Percentiles rank a stretch among this genome's conserved stretches.
Conservation (phyloP, 2,888 invertebrate species). For the Plebejus melissa region DNA sequence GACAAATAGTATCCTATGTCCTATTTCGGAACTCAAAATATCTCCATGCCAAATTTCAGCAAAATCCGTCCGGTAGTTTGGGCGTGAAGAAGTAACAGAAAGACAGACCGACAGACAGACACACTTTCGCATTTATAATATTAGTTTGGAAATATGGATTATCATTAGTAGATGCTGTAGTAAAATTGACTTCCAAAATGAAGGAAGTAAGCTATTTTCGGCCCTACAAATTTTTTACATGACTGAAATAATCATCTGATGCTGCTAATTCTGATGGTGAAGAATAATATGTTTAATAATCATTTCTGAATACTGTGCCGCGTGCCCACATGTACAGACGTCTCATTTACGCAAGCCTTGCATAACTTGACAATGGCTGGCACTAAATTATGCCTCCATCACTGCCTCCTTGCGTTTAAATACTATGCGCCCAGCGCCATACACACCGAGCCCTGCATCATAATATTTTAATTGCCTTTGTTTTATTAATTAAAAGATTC, state of each 20-base stretch:
- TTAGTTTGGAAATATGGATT: no score
- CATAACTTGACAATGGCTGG: constrained; percentile 4
- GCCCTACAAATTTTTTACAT: not conserved
- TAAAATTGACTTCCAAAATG: not conserved
- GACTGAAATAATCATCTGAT: not conserved
- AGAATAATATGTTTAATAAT: not conserved
- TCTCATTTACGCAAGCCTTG: constrained; percentile 9
- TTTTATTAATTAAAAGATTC: not conserved
- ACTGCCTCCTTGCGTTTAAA: not conserved
- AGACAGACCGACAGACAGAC: no score
- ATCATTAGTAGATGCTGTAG: not conserved
- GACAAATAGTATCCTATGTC: no score
- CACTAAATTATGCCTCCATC: not conserved
- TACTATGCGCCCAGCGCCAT: not conserved
- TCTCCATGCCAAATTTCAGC: no score
- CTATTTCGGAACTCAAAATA: no score
- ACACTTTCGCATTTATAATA: no score
- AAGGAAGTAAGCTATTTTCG: not conserved
- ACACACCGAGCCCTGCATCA: not conserved
- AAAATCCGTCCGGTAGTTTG: no score
- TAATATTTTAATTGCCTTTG: not conserved
- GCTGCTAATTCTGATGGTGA: not conserved
- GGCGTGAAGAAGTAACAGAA: no score
- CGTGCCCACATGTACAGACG: constrained; percentile 9
- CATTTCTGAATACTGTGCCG: not conserved